Percentiles rank a stretch among this genome's conserved stretches.
phyloP scores from a whole-genome alignment of 2,888 invertebrate species.

The Sympetrum striolatum region DNA sequence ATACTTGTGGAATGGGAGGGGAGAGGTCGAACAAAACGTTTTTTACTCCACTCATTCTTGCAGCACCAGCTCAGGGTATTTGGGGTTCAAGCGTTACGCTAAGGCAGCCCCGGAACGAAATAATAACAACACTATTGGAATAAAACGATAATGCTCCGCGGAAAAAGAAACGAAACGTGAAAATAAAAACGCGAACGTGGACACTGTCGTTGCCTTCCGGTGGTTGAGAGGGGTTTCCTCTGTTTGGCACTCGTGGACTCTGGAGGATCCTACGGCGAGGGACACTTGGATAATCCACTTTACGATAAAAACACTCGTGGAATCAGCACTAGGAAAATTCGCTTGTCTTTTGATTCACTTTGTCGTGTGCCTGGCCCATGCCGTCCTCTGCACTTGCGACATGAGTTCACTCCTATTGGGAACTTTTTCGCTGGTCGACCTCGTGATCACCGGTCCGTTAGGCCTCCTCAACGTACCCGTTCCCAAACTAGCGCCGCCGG shows the following conservation, averaged over 20 bases:
- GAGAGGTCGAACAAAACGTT: not conserved
- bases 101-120: not conserved
- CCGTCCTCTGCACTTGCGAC: slow-evolving; percentile 80
- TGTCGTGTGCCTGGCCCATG: slow-evolving; percentile 88
- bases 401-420: slow-evolving; percentile 85
- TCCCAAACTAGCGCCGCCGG: slow-evolving; percentile 57
- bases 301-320: not conserved
- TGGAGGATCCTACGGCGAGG: not conserved
- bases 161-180: not conserved
- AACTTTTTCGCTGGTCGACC: slow-evolving; percentile 85
- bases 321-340: not conserved
- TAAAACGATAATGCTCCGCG: slow-evolving; percentile 21
- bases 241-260: not conserved
- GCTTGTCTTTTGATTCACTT: slow-evolving; percentile 64
- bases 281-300: not conserved
- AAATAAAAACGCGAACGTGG: not conserved
- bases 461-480: slow-evolving; percentile 51
- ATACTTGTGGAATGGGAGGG: not conserved
- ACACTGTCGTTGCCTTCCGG: not conserved
- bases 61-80: not conserved
- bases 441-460: slow-evolving; percentile 71
- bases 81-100: not conserved
- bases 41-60: not conserved
- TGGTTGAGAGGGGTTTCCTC: not conserved
- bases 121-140: slow-evolving; percentile 36